These are phyloP conservation scores for Notechis scutatus DNA, from an alignment of 2,113 vertebrate genomes.

Conservation along the genomic window DNA sequence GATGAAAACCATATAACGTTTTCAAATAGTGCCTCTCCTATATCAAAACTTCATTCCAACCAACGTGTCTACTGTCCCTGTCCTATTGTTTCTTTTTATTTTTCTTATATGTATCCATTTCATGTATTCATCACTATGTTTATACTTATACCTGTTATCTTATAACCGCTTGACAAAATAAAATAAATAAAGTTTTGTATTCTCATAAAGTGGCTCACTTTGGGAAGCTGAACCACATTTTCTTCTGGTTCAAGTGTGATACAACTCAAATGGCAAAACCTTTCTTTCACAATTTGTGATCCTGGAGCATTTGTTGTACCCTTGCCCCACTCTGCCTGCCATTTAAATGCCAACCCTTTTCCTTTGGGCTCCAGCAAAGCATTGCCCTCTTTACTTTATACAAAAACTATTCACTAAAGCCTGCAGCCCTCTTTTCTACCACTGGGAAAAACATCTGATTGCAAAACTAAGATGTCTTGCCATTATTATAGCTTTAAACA, in stretches of 20 bases:
- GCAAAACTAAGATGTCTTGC: not conserved
- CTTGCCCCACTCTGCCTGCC: not conserved
- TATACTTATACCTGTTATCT: too few relatives aligned
- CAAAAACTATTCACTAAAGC: not conserved
- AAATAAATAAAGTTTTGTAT: too few relatives aligned
- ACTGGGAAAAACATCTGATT: not conserved
- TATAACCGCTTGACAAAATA: too few relatives aligned
- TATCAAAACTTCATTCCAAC: not conserved
- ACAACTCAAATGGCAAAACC: not conserved
- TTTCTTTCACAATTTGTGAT: not conserved
- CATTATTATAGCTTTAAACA: not conserved
- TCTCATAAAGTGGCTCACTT: not conserved
- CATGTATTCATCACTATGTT: too few relatives aligned
- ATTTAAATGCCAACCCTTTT: not conserved
- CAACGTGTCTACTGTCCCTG: too few relatives aligned
- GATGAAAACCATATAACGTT: not conserved
- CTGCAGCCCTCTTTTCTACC: not conserved
- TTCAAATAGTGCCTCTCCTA: not conserved
- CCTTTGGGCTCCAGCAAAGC: not conserved
- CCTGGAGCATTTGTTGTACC: not conserved
- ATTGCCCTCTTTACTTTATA: not conserved
- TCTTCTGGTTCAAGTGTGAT: not conserved
- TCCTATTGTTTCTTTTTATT: too few relatives aligned
- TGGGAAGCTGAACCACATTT: not conserved
- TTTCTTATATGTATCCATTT: too few relatives aligned